Evolutionary conservation across 2,888 invertebrate species (phyloP), one percentile per base, ranked within the genome.

Genomic region (Anarsia innoxiella): DNA sequence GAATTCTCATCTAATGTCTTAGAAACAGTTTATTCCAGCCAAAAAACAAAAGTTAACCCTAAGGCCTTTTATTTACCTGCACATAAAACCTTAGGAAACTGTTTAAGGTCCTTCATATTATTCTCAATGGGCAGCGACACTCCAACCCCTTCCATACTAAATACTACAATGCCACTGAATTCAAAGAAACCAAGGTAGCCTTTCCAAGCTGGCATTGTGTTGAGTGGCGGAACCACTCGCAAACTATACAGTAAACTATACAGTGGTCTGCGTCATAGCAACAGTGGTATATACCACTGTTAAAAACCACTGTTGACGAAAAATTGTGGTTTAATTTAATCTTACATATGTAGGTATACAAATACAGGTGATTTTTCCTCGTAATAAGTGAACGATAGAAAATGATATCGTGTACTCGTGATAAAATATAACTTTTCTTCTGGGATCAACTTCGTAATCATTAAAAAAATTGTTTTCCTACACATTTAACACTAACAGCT

Each of bases 121-220:
- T 83, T 83, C 40, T 83, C 83, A 31, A 83, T 82, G 0, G 83
- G 80, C 14, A 83, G 40, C 0, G 78, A 74, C 0, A 83, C 82
- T 1, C 83, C 83, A 0, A 83, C 62, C 0, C 83, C 82, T 59
- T 88, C 88, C 75, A 89, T 79, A 34, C 88, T 88, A 49, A 88
- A 89, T 9, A 88, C 80, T 1, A 85, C 88, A 0, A 88, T 88
- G 9, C 88, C 88, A 41, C 87, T 87, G 56, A 88, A 88, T 57
- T 82, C 79, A 40, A 82, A 80, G 50, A 80, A 75, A 0, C 82
- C 80, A 1, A 62, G 38, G 0, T 56, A 53, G 6, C 64, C 54
- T 29, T 77, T 79, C 72, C 76, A 82, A 0, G 56, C 69, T 0
- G 80, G 79, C 1, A 72, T 56, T 1, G 56, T 48, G 0, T 59